A percentile compares a stretch with the other conserved stretches of the same genome.
phyloP scores from a whole-genome alignment of 2,113 vertebrate species.

The Sturnus vulgaris region DNA sequence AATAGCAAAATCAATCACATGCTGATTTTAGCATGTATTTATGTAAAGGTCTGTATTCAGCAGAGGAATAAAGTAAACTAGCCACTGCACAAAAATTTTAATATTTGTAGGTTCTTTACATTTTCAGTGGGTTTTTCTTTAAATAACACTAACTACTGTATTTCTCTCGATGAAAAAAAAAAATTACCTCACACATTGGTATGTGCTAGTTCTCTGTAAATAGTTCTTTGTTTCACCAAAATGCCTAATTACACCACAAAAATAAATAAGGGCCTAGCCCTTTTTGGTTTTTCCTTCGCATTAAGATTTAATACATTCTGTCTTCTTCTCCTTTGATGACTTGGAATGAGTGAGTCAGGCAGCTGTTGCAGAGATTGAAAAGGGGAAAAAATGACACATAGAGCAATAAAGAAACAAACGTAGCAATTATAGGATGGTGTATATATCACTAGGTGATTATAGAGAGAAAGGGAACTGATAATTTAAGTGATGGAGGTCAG shows the following conservation, averaged over 20 bases:
- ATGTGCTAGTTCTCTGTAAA: not conserved
- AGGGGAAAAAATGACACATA: not conserved
- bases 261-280: not conserved
- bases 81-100: not conserved
- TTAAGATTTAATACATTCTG: not conserved
- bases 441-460: not conserved
- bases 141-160: not conserved
- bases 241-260: not conserved
- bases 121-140: not conserved
- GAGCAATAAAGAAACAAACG: slow-evolving; percentile 2
- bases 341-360: not conserved
- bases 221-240: not conserved
- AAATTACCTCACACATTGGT: not conserved
- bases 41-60: not conserved
- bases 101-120: not conserved
- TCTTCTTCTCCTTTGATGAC: not conserved
- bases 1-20: not conserved
- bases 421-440: not conserved
- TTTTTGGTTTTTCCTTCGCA: not conserved
- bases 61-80: not conserved
- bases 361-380: not conserved
- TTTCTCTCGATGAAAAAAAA: not conserved
- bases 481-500: not conserved
- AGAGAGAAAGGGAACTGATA: not conserved
- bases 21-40: not conserved